Percentiles rank a stretch among this genome's conserved stretches.
Conservation (phyloP, 1,140 invertebrate species). For the Drosophila bipectinata region DNA sequence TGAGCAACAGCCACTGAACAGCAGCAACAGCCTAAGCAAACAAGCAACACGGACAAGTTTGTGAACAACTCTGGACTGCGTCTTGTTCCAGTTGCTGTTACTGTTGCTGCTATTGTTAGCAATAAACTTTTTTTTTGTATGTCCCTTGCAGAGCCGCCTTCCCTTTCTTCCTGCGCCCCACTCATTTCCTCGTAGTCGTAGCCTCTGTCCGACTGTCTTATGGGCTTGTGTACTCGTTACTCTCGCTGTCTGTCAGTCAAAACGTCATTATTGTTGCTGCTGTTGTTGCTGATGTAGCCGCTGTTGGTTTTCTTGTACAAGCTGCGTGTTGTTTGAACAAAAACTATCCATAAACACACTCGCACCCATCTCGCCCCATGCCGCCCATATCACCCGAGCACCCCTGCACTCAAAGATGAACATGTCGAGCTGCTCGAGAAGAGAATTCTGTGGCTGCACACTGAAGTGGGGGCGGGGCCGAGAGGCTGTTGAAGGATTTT, state of each 20-base stretch:
- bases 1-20: conserved; percentile 11
- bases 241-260: conserved; percentile 73
- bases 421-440: conserved; percentile 38
- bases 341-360: conserved; percentile 50
- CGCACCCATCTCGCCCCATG: neutral
- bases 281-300: conserved; percentile 38
- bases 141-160: neutral
- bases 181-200: neutral
- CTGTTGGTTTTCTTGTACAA: conserved; percentile 75
- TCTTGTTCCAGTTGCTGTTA: conserved; percentile 3
- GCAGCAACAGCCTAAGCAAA: conserved; percentile 60
- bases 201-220: conserved; percentile 53
- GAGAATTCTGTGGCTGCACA: conserved; percentile 62
- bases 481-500: conserved; percentile 20
- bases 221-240: conserved; percentile 57
- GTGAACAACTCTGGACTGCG: conserved; percentile 45
- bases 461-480: conserved; percentile 18
- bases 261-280: conserved; percentile 70
- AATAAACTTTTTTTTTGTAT: conserved; percentile 31
- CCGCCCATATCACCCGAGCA: neutral
- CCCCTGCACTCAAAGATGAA: conserved; percentile 7
- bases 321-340: conserved; percentile 76
- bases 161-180: too few species aligned
- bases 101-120: conserved; percentile 27
- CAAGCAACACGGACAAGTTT: conserved; percentile 63